phyloP scores from a whole-genome alignment of 2,113 vertebrate genomes.

The Physeter macrocephalus region DNA sequence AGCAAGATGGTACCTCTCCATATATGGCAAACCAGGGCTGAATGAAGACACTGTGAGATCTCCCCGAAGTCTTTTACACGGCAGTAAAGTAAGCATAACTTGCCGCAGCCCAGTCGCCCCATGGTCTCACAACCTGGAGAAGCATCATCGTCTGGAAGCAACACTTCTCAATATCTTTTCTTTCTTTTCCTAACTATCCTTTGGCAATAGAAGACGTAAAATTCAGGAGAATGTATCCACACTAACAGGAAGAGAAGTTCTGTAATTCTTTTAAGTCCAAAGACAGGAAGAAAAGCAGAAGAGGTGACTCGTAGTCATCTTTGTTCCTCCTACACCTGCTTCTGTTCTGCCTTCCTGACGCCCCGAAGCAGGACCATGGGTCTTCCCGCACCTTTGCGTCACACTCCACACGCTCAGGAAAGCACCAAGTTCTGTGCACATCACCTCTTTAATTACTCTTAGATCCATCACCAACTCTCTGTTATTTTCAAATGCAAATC shows the following conservation, averaged over 20 bases:
- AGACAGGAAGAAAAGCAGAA: background rate
- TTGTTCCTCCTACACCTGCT: background rate
- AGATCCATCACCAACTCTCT: background rate
- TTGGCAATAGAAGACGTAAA: background rate
- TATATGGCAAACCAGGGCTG: background rate
- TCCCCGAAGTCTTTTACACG: fast-evolving
- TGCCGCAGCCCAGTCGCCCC: background rate
- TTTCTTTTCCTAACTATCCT: background rate
- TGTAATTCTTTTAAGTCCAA: background rate
- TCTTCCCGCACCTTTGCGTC: background rate
- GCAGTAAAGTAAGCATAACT: background rate
- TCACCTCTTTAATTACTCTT: background rate
- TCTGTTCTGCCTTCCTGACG: background rate
- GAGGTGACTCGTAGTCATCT: background rate
- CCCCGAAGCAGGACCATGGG: fast-evolving
- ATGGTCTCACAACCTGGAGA: background rate
- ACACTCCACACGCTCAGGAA: no score
- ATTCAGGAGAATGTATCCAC: background rate
- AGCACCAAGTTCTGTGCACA: background rate
- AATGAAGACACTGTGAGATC: background rate
- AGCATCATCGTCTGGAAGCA: background rate
- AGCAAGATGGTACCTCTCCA: background rate
- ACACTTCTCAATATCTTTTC: background rate
- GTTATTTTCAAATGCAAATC: background rate
- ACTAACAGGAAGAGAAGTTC: background rate